Percentiles rank a stretch among this genome's conserved stretches.
These are phyloP conservation scores for Acanthiza pusilla DNA, from an alignment of 2,797 vertebrate species.

Conservation along the genomic window DNA sequence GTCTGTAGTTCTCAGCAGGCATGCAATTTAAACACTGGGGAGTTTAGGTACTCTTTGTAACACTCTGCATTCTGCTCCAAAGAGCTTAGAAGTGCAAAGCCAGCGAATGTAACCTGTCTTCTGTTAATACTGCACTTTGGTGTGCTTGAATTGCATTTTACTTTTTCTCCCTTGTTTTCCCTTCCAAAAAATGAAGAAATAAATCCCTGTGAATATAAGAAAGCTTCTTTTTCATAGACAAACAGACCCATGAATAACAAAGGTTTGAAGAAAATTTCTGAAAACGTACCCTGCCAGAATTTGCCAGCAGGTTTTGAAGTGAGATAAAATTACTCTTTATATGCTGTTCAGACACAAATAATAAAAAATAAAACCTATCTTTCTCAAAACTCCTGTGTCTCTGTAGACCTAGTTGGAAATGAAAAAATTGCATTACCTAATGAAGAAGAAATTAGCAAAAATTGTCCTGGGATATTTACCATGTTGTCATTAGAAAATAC, in stretches of 20 bases:
- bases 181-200: neutral
- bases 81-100: constrained; percentile 18
- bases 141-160: neutral
- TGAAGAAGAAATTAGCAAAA: neutral
- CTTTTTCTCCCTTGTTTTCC: neutral
- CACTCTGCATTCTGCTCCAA: neutral
- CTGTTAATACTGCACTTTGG: neutral
- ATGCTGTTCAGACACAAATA: neutral
- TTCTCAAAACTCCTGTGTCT: neutral
- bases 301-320: neutral
- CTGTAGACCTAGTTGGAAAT: neutral
- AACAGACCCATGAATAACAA: neutral
- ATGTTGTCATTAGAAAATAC: neutral
- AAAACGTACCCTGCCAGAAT: neutral
- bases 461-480: neutral
- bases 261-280: neutral
- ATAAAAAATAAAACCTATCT: neutral
- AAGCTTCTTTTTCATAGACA: neutral
- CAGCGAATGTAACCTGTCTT: neutral
- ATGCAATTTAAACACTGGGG: neutral
- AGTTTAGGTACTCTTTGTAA: neutral
- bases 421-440: neutral
- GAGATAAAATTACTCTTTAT: neutral
- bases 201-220: neutral
- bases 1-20: neutral